A percentile compares a stretch with the other conserved stretches of the same genome.
phyloP scores from a whole-genome alignment of 2,113 vertebrate species.

The Zeus faber region DNA sequence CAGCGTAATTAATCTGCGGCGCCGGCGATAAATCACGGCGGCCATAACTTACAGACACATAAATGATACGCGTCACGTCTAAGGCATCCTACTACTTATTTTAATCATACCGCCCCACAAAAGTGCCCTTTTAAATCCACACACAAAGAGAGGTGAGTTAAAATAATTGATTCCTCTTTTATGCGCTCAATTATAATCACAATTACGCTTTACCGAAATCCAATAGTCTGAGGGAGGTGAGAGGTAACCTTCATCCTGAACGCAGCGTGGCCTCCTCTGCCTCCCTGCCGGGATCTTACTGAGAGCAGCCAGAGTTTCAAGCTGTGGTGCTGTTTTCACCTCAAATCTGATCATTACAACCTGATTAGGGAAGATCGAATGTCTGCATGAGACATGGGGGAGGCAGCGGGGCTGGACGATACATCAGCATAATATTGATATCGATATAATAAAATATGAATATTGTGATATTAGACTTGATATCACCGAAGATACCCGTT shows the following conservation, averaged over 20 bases:
- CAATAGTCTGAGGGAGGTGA: constrained; percentile 33
- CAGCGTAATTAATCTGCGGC: constrained; percentile 62
- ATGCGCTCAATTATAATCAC: constrained; percentile 71
- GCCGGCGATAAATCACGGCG: constrained; percentile 60
- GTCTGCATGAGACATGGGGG: no score
- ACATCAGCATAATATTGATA: no score
- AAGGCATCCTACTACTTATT: constrained; percentile 61
- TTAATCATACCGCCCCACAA: constrained; percentile 66
- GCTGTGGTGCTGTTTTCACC: no score
- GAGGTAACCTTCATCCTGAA: constrained; percentile 46
- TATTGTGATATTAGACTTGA: no score
- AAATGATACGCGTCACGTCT: constrained; percentile 66
- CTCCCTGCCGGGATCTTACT: no score
- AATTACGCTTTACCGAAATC: constrained; percentile 61
- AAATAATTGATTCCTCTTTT: constrained; percentile 74
- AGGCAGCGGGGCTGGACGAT: no score
- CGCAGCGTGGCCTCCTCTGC: no score
- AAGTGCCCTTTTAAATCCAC: constrained; percentile 70
- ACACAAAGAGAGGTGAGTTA: constrained; percentile 70
- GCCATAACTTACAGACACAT: constrained; percentile 68
- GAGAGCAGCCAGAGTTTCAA: no score
- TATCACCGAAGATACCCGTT: no score
- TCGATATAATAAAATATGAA: no score
- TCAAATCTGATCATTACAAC: no score
- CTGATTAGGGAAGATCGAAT: no score